Evolutionary conservation across 2,797 vertebrate genomes (phyloP).

Genomic region (Galago senegalensis): DNA sequence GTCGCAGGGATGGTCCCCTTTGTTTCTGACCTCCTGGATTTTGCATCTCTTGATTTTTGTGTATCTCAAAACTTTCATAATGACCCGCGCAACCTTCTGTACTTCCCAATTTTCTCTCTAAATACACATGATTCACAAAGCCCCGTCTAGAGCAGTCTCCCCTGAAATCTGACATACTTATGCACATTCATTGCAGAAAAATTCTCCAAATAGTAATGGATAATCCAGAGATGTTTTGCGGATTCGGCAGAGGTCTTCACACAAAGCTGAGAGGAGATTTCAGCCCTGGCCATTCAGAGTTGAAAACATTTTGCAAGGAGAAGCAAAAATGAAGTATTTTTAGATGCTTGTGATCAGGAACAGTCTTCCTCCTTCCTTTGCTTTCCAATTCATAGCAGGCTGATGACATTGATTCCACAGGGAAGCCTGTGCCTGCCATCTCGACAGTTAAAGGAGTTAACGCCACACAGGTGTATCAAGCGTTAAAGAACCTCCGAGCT

Average conservation of each 20-base stretch:
- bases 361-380: background rate
- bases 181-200: background rate
- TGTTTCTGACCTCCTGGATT: no score
- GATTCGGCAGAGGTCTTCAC: background rate
- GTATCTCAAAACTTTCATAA: no score
- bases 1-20: no score
- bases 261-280: background rate
- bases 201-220: background rate
- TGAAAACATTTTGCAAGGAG: background rate
- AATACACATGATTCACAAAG: background rate
- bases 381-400: background rate
- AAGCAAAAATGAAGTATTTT: background rate
- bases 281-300: background rate
- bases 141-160: background rate
- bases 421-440: background rate
- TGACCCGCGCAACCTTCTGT: background rate
- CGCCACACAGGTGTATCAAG: background rate
- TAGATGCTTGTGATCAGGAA: background rate
- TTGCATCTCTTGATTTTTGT: no score
- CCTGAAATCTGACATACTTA: background rate
- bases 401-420: background rate
- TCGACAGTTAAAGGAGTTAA: slow-evolving; percentile 41
- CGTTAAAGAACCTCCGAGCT: slow-evolving; percentile 7
- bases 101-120: slow-evolving; percentile 7
- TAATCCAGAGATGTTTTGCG: background rate